Conservation (phyloP, 2,797 vertebrate genomes). For the Iguana delicatissima region DNA sequence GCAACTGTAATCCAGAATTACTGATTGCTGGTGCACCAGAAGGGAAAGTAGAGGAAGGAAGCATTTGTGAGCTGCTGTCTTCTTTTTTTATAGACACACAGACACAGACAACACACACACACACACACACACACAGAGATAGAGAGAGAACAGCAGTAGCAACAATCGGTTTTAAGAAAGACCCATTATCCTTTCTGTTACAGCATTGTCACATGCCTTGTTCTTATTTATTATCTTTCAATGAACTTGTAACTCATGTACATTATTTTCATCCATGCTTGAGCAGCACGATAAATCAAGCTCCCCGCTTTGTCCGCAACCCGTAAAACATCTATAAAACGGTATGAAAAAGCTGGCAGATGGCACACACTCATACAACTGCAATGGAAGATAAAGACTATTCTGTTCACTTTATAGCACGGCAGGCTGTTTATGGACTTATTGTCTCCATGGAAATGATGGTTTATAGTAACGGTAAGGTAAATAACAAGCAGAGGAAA, state of each 20-base stretch:
- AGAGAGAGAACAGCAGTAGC: constrained; percentile 25
- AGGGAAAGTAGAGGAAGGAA: constrained; percentile 29
- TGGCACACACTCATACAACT: constrained; percentile 28
- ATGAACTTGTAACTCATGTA: constrained; percentile 55
- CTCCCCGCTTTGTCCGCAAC: constrained; percentile 20
- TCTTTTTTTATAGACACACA: constrained; percentile 20
- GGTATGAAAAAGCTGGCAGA: constrained; percentile 52
- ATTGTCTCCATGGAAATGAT: constrained; percentile 38
- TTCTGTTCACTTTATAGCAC: constrained; percentile 26
- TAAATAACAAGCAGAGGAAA: not conserved
- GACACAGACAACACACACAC: too few species aligned
- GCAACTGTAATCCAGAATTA: not conserved
- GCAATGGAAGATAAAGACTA: not conserved
- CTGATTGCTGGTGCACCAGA: constrained; percentile 32
- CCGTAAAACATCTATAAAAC: constrained; percentile 54
- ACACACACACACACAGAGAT: too few species aligned
- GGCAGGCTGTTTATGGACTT: constrained; percentile 4
- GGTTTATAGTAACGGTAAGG: not conserved
- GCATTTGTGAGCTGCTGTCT: constrained; percentile 56
- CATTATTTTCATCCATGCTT: constrained; percentile 57
- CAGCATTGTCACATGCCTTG: constrained; percentile 55
- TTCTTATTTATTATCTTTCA: constrained; percentile 70
- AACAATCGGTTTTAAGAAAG: constrained; percentile 31
- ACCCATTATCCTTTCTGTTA: constrained; percentile 57
- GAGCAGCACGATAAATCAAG: constrained; percentile 61